A percentile compares a stretch with the other conserved stretches of the same genome.
Evolutionary conservation across 2,797 vertebrate genomes (phyloP).

Genomic region (Hippocampus kuda): DNA sequence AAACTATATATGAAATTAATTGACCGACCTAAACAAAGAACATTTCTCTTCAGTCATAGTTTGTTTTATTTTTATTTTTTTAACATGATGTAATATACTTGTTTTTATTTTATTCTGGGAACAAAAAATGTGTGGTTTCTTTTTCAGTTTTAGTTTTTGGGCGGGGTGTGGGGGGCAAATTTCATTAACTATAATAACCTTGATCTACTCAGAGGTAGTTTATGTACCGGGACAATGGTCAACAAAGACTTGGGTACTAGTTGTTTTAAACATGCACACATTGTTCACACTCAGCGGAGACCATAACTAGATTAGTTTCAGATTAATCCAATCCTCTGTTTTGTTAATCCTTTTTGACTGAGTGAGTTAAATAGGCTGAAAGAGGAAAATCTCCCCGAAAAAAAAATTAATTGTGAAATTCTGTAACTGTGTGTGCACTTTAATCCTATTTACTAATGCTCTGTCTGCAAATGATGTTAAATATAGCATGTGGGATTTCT

Average conservation of each 20-base stretch:
- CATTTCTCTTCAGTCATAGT: no score
- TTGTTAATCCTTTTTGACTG: neutral
- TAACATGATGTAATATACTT: no score
- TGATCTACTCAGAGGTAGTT: neutral
- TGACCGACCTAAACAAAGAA: no score
- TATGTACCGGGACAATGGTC: neutral
- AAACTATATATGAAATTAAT: no score
- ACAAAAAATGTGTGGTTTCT: neutral
- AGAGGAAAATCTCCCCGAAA: constrained; percentile 2
- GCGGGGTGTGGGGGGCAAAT: no score
- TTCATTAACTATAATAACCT: neutral
- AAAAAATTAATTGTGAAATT: neutral
- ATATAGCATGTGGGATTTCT: constrained; percentile 10
- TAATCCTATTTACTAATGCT: constrained; percentile 26
- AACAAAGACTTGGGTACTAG: neutral
- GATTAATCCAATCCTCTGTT: neutral
- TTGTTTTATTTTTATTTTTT: no score
- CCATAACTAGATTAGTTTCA: constrained; percentile 3
- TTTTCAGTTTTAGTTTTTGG: neutral
- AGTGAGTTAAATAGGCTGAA: neutral
- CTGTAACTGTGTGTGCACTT: neutral
- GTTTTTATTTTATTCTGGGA: neutral
- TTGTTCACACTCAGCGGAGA: neutral
- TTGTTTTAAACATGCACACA: neutral
- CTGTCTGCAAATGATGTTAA: constrained; percentile 18